A percentile compares a stretch with the other conserved stretches of the same genome.
phyloP scores from a whole-genome alignment of 2,888 invertebrate species.

The Periphyllus acericola region DNA sequence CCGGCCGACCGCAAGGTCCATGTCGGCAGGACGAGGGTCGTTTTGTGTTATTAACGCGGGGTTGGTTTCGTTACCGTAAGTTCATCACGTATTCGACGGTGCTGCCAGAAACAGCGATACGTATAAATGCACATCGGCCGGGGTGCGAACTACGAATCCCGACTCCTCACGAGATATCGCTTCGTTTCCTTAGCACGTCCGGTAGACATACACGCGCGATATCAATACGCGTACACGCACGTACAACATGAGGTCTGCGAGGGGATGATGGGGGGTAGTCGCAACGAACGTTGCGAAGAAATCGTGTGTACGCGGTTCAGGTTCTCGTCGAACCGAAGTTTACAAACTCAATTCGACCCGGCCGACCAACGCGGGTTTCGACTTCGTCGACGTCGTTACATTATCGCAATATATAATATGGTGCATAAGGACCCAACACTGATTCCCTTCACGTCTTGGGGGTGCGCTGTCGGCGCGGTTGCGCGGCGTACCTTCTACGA shows the following conservation, averaged over 20 bases:
- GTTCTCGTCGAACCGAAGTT: not conserved
- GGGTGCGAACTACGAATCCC: not conserved
- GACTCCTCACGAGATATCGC: not conserved
- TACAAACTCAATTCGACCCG: slow-evolving; percentile 20
- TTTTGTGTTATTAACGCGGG: not conserved
- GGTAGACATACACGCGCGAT: not conserved
- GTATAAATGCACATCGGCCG: not conserved
- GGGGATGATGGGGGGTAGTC: no score
- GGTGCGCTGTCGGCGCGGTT: not conserved
- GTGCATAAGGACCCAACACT: not conserved
- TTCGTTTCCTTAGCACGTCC: not conserved
- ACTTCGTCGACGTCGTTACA: not conserved
- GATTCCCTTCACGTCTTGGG: not conserved
- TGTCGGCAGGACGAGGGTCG: not conserved
- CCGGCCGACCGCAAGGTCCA: not conserved
- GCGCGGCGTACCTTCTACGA: no score
- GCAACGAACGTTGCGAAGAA: not conserved
- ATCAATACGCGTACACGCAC: not conserved
- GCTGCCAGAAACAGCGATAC: not conserved
- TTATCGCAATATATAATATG: not conserved
- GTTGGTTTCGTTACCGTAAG: slow-evolving; percentile 24
- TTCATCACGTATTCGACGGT: not conserved
- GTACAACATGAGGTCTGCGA: not conserved
- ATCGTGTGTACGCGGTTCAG: not conserved
- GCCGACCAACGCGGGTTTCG: no score